Base-by-base conservation (phyloP, 2,113 vertebrate genomes). In the Morone chrysops region DNA sequence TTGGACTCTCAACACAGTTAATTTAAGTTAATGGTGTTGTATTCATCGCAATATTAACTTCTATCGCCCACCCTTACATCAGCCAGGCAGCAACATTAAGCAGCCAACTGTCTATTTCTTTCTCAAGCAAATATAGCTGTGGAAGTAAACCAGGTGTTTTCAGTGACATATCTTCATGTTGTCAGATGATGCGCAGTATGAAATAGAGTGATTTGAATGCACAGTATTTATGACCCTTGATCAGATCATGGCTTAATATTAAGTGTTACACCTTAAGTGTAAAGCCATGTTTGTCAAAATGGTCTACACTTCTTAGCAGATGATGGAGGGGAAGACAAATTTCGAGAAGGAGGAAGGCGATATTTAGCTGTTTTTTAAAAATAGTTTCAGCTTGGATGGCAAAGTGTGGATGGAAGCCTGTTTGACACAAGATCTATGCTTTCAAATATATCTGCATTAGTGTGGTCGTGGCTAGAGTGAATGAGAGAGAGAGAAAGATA, bases 391-490 rank as follows among this genome's bases (percentile, higher is more conserved):
- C 57, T 11, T 17, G 5, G 20, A 13, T 56, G 40, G 17, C 18
- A 73, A 50, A 20, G 18, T 48, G 1, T 11, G 18, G 6, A 25
- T 41, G n/a, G 51, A 75, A 51, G 36, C 16, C 38, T 14, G 36
- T 51, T 43, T 56, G 38, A 43, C 36, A 51, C 5, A 41, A 57
- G 50, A n/a, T 3, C 20, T 9, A 5, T 53, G 11, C 40, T 61
- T 63, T 78, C 57, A 84, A 40, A 82, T 63, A 70, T 9, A 38
- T 76, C 75, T 75, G 50, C 56, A 63, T 78, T 70, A 36, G 53
- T 73, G 31, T 48, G 6, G 36, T 66, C 31, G 65, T 54, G 75
- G 68, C 63, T 71, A 13, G 75, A 72, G 70, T 57, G 61, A 83
- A 62, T n/a, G 65, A 40, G 47, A n/a, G 41, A 11, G 41, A 31